Conservation (phyloP, 1,140 invertebrate species). For the Lordiphosa stackelbergi region DNA sequence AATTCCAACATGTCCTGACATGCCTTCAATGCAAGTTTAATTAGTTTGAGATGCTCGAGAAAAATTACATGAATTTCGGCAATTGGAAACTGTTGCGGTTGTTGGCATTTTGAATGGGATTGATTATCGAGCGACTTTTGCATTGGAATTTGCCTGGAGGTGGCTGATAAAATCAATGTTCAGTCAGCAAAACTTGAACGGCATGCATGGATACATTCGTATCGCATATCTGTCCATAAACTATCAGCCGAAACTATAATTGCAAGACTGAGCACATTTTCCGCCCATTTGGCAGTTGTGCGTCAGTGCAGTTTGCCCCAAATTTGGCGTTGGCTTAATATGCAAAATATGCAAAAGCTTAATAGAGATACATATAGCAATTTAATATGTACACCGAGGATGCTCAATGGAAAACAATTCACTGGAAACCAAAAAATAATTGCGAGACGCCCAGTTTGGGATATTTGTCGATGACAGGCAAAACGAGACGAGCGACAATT, state of each 20-base stretch:
- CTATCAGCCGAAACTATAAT: slow-evolving; percentile 39
- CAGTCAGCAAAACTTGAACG: background rate
- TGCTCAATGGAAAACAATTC: slow-evolving; percentile 15
- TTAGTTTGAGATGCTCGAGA: slow-evolving; percentile 44
- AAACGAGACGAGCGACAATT: slow-evolving; percentile 65
- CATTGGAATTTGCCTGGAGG: background rate
- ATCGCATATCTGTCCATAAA: slow-evolving; percentile 10
- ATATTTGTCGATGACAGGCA: slow-evolving; percentile 58
- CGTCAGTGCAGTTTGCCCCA: slow-evolving; percentile 26
- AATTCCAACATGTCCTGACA: slow-evolving; percentile 14
- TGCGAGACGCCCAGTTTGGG: slow-evolving; percentile 42
- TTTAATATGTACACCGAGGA: slow-evolving; percentile 6
- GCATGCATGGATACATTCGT: background rate
- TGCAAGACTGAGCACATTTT: slow-evolving; percentile 42
- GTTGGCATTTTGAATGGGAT: slow-evolving; percentile 27
- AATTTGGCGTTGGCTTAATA: slow-evolving; percentile 28
- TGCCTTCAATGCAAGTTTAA: slow-evolving; percentile 52
- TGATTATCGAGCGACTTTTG: slow-evolving; percentile 28
- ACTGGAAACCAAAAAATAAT: slow-evolving; percentile 14
- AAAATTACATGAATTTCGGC: slow-evolving; percentile 37
- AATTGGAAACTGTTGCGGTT: slow-evolving; percentile 39
- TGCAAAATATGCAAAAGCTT: slow-evolving; percentile 36
- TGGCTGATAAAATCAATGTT: background rate
- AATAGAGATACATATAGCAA: slow-evolving; percentile 5
- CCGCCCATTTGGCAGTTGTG: slow-evolving; percentile 53